Evolutionary conservation across 2,888 invertebrate genomes (phyloP).

Genomic region (Acrobasis consociella): DNA sequence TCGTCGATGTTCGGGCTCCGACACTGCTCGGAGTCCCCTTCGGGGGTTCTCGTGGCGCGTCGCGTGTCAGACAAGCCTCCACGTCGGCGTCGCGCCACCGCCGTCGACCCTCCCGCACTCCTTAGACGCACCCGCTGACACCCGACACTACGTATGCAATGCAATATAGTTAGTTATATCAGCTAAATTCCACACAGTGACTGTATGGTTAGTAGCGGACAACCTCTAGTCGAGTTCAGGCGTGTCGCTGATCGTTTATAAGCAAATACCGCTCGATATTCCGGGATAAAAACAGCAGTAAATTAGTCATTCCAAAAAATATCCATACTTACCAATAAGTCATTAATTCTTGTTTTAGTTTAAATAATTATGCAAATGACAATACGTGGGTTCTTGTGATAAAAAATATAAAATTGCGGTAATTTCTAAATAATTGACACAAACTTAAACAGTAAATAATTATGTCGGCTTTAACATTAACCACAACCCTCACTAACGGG

Average conservation of each 20-base stretch:
- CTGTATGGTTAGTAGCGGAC: conserved; percentile 54
- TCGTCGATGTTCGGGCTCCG: conserved; percentile 25
- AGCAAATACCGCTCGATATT: conserved; percentile 17
- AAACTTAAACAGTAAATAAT: conserved; percentile 35
- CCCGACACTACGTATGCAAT: conserved; percentile 33
- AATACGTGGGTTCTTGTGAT: conserved; percentile 6
- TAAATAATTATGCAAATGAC: conserved; percentile 5
- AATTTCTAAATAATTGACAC: conserved; percentile 17
- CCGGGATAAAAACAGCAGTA: not conserved
- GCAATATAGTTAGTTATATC: conserved; percentile 31
- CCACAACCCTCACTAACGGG: conserved; percentile 68
- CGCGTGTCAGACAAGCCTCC: conserved; percentile 78
- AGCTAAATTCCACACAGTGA: conserved; percentile 58
- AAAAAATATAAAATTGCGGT: not conserved
- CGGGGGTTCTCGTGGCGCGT: conserved; percentile 63
- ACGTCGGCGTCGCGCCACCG: conserved; percentile 80
- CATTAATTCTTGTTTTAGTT: not conserved
- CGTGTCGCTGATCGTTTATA: conserved; percentile 33
- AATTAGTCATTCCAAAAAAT: not conserved
- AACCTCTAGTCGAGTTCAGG: conserved; percentile 43
- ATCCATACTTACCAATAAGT: not conserved
- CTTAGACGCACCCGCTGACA: conserved; percentile 36
- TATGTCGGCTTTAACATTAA: conserved; percentile 72
- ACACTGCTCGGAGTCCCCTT: conserved; percentile 39
- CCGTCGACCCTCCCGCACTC: conserved; percentile 53